Percentiles rank a stretch among this genome's conserved stretches.
phyloP scores from a whole-genome alignment of 2,113 vertebrate genomes.

The zebrafish (Danio rerio) region DNA sequence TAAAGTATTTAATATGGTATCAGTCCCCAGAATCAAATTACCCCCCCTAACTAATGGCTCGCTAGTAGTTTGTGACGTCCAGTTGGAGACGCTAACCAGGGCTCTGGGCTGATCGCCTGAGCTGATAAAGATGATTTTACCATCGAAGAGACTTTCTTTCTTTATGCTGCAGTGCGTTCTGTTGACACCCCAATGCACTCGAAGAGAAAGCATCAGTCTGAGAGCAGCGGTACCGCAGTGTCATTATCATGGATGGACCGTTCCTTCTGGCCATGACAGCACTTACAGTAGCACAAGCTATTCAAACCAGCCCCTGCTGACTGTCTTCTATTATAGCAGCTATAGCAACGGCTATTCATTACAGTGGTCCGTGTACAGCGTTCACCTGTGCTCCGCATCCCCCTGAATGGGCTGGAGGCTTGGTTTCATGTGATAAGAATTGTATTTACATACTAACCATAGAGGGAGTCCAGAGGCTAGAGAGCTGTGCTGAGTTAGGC shows the following conservation, averaged over 20 bases:
- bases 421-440: constrained; percentile 52
- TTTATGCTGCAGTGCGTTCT: constrained; percentile 47
- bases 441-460: constrained; percentile 46
- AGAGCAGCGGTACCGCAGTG: constrained; percentile 48
- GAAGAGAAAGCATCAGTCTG: constrained; percentile 14
- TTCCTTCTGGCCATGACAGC: constrained; percentile 47
- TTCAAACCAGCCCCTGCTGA: constrained; percentile 49
- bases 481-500: constrained; percentile 5
- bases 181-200: constrained; percentile 35
- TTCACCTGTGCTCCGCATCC: constrained; percentile 33
- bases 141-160: constrained; percentile 41
- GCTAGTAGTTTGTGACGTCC: constrained; percentile 46
- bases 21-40: constrained; percentile 57
- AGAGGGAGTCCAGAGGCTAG: constrained; percentile 26
- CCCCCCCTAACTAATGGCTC: constrained; percentile 53
- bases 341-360: constrained; percentile 34
- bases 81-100: constrained; percentile 40
- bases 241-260: constrained; percentile 61
- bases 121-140: constrained; percentile 47
- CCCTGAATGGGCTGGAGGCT: constrained; percentile 47
- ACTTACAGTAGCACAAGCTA: constrained; percentile 25
- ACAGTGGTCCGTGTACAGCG: constrained; percentile 21
- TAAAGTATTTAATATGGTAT: constrained; percentile 60
- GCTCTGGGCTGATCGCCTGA: constrained; percentile 45
- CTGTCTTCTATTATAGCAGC: constrained; percentile 49